Evolutionary conservation across 2,797 vertebrate genomes (phyloP), one percentile per base, ranked within the genome.

Genomic region (Anableps anableps): DNA sequence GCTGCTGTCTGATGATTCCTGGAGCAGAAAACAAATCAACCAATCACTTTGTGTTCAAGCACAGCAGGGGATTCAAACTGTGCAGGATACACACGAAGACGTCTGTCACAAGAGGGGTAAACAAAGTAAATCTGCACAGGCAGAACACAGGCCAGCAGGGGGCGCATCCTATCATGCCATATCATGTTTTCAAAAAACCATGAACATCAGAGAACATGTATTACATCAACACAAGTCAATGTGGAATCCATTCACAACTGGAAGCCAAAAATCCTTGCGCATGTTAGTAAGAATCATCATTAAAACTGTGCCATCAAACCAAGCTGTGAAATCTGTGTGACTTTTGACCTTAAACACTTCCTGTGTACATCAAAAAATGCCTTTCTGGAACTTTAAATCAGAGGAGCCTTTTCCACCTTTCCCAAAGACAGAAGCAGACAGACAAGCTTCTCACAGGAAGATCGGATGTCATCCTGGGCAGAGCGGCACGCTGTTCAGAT

Each of bases 1-100:
- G 95, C 98, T 98, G 95, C 98, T 99, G 93, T 99, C 98, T 0
- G 98, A 98, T 0, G 98, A 99, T 87, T 99, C 98, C 98, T 99
- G 93, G 64, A 85, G 88, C 86, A 34, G 72, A 79, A 89, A 80
- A 93, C 53, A 85, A 71, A 43, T 3, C 0, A 81, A 5, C 79
- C 36, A 13, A 84, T 86, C 36, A 90, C 80, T 50, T 26, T 68
- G 34, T 23, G 48, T 36, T 62, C 2, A 50, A 48, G 36, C 2
- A 11, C 11, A 6, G 53, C 0, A 51, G 45, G 10, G n/a, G 16
- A 62, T 23, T 38, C 53, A 62, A 45, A 47, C 51, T 80, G 45
- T 50, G 74, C 71, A 79, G 74, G 66, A 79, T 5, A 60, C 62
- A 87, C 70, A 82, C 6, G 70, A 72, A 75, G 26, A 84, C 48